Evolutionary conservation across 2,888 invertebrate genomes (phyloP).

Genomic region (Lasioglossum leucozonium): DNA sequence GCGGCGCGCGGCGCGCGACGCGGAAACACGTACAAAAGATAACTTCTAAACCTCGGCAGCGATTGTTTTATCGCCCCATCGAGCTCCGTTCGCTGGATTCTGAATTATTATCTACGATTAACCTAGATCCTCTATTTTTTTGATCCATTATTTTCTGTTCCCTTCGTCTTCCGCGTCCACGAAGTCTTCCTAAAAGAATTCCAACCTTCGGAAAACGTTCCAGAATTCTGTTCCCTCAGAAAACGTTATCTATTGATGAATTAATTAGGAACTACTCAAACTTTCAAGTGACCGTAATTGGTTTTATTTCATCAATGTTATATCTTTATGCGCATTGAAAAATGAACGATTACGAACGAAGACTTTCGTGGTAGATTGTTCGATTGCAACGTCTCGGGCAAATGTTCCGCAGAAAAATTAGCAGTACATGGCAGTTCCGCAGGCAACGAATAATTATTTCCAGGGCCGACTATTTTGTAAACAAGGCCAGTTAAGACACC

Average conservation of each 20-base stretch:
- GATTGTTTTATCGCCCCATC: slow-evolving; percentile 2
- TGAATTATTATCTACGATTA: neutral
- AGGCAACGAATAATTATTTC: neutral
- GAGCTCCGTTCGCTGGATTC: neutral
- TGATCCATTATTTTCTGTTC: neutral
- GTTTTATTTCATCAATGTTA: too few species aligned
- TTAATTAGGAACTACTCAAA: too few species aligned
- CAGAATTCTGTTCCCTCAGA: too few species aligned
- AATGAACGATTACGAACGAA: too few species aligned
- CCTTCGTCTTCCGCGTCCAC: too few species aligned
- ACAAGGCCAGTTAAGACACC: slow-evolving; percentile 5
- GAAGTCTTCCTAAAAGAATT: neutral
- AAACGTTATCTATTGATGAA: too few species aligned
- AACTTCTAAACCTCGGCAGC: neutral
- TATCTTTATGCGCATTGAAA: too few species aligned
- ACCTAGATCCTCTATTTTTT: neutral
- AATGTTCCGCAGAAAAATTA: neutral
- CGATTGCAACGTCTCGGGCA: neutral
- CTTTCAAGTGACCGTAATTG: too few species aligned
- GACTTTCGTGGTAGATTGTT: neutral
- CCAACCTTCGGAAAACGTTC: too few species aligned
- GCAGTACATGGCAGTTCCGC: neutral
- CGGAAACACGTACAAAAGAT: slow-evolving; percentile 10
- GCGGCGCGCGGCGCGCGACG: neutral
- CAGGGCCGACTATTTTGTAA: neutral